A percentile compares a stretch with the other conserved stretches of the same genome.
phyloP scores from a whole-genome alignment of 2,888 invertebrate genomes.

The Ferdinandea cuprea region DNA sequence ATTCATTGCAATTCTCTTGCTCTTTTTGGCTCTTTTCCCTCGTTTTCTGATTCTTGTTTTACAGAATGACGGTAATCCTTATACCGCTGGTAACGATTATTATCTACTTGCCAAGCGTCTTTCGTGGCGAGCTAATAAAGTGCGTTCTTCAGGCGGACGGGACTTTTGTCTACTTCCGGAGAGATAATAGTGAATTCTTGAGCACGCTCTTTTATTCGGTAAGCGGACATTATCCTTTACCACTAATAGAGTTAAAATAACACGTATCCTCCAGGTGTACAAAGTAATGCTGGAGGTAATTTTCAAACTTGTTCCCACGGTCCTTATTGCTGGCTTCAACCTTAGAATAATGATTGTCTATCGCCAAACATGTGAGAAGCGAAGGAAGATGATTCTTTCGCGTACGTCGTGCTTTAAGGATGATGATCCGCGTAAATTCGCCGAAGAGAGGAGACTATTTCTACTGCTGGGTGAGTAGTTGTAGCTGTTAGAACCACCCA shows the following conservation, averaged over 20 bases:
- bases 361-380: constrained; percentile 86
- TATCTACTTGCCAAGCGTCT: constrained; percentile 88
- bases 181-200: constrained; percentile 84
- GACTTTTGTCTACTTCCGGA: constrained; percentile 85
- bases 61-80: constrained; percentile 85
- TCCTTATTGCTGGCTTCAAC: constrained; percentile 87
- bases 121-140: constrained; percentile 85
- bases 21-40: constrained; percentile 48
- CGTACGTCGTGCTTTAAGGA: constrained; percentile 84
- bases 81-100: constrained; percentile 87
- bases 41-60: constrained; percentile 47
- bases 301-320: constrained; percentile 88
- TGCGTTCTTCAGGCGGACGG: constrained; percentile 84
- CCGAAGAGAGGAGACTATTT: constrained; percentile 87
- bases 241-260: background rate
- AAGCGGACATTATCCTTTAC: constrained; percentile 26
- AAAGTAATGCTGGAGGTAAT: constrained; percentile 86
- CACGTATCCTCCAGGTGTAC: constrained; percentile 83
- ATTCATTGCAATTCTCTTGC: constrained; percentile 33
- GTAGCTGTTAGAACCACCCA: too few species aligned
- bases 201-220: constrained; percentile 84
- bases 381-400: constrained; percentile 87
- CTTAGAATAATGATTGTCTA: constrained; percentile 87
- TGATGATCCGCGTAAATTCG: constrained; percentile 87
- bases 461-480: constrained; percentile 84